Evolutionary conservation across 2,113 vertebrate species (phyloP).

Genomic region (Gymnobelideus leadbeateri): DNA sequence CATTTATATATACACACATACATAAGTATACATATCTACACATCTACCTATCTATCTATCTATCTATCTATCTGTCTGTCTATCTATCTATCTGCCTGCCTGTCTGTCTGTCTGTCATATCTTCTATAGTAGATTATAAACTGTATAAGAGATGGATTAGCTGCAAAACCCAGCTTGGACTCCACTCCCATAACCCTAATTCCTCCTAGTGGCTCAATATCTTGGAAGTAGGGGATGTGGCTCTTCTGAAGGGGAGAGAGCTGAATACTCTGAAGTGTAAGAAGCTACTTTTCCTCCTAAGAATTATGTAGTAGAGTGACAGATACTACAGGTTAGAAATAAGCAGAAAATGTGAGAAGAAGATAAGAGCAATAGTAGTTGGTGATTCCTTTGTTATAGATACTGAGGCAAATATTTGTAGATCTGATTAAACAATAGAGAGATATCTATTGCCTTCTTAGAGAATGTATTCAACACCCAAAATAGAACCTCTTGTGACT

Average conservation of each 20-base stretch:
- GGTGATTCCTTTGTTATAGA: background rate
- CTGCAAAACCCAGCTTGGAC: background rate
- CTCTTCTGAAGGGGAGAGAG: background rate
- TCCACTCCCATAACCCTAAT: background rate
- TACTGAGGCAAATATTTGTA: background rate
- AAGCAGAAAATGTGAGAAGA: background rate
- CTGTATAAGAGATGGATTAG: background rate
- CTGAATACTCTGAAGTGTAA: background rate
- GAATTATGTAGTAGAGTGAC: background rate
- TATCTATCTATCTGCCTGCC: no score
- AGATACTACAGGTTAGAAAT: background rate
- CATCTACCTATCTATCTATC: no score
- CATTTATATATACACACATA: constrained; percentile 63
- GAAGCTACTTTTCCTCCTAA: background rate
- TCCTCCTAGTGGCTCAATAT: background rate
- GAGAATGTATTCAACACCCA: background rate
- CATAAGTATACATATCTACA: no score
- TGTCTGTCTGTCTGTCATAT: background rate
- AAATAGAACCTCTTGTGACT: background rate
- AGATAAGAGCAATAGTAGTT: background rate
- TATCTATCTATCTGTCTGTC: no score
- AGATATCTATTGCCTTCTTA: background rate
- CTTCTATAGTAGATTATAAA: background rate
- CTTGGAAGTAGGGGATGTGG: background rate
- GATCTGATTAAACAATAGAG: background rate